Conservation (phyloP, 1,140 invertebrate genomes). For the Drosophila nannoptera region DNA sequence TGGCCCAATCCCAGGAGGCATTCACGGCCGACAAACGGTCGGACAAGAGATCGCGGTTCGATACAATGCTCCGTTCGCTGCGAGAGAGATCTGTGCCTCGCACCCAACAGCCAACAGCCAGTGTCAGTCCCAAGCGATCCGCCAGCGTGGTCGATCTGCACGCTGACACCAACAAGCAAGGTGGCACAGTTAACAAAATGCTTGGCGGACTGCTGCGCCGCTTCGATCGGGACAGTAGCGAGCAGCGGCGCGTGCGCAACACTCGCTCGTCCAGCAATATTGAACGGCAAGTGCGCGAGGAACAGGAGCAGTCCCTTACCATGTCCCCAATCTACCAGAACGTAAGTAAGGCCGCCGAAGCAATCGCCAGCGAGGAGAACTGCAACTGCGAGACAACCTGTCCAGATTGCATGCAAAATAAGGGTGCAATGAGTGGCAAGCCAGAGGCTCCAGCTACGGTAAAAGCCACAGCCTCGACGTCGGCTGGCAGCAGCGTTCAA, state of each 20-base stretch:
- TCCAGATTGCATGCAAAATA: slow-evolving; percentile 58
- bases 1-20: slow-evolving; percentile 25
- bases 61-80: slow-evolving; percentile 80
- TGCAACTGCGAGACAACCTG: slow-evolving; percentile 60
- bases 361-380: slow-evolving; percentile 42
- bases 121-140: slow-evolving; percentile 83
- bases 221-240: slow-evolving; percentile 80
- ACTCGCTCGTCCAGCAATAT: slow-evolving; percentile 76
- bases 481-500: neutral
- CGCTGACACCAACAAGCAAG: slow-evolving; percentile 80
- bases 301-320: slow-evolving; percentile 28
- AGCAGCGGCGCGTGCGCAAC: slow-evolving; percentile 62
- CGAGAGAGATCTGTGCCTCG: slow-evolving; percentile 84
- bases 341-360: slow-evolving; percentile 32
- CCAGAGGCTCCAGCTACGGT: neutral
- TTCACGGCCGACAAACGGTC: slow-evolving; percentile 47
- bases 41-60: slow-evolving; percentile 79
- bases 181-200: slow-evolving; percentile 83
- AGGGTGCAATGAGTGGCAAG: neutral
- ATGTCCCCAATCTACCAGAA: slow-evolving; percentile 73
- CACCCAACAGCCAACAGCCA: slow-evolving; percentile 72
- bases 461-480: slow-evolving; percentile 3
- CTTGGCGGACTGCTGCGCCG: slow-evolving; percentile 85
- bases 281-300: slow-evolving; percentile 57
- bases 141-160: slow-evolving; percentile 85